These are phyloP conservation scores for Troides helena DNA, from an alignment of 2,888 invertebrate species.

Conservation along the genomic window DNA sequence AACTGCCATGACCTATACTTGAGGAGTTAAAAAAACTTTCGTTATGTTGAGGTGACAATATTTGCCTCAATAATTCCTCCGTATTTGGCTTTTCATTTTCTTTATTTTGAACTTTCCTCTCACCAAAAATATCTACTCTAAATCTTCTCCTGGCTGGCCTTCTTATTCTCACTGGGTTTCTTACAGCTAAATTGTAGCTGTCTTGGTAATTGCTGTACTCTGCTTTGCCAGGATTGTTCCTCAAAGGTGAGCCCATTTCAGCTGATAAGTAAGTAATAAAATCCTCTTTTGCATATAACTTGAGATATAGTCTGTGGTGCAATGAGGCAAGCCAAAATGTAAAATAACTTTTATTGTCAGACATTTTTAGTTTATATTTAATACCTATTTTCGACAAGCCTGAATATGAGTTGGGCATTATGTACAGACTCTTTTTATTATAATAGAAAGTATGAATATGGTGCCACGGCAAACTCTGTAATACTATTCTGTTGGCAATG, in stretches of 20 bases:
- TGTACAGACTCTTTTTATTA: conserved; percentile 85
- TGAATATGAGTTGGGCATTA: conserved; percentile 79
- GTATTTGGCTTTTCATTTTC: conserved; percentile 84
- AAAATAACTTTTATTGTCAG: conserved; percentile 87
- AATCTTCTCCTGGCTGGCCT: conserved; percentile 76
- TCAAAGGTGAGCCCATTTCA: conserved; percentile 78
- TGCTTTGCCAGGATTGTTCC: conserved; percentile 51
- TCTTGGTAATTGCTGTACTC: conserved; percentile 75
- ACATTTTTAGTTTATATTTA: conserved; percentile 88
- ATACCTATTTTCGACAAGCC: conserved; percentile 79
- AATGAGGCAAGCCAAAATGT: conserved; percentile 88
- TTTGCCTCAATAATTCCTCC: conserved; percentile 63
- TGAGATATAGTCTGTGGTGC: conserved; percentile 88
- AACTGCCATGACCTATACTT: conserved; percentile 52
- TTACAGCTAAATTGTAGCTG: conserved; percentile 74
- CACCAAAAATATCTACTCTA: conserved; percentile 72
- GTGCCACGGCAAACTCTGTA: conserved; percentile 82
- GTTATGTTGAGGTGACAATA: conserved; percentile 58
- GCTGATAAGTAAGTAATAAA: conserved; percentile 83
- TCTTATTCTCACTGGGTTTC: conserved; percentile 62
- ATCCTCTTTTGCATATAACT: conserved; percentile 85
- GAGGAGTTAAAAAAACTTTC: conserved; percentile 48
- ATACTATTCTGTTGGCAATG: conserved; percentile 65
- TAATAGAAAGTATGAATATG: conserved; percentile 88
- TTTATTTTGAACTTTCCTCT: conserved; percentile 82